A percentile compares a stretch with the other conserved stretches of the same genome.
These are phyloP conservation scores for Eugnorisma glareosa DNA, from an alignment of 2,888 invertebrate species.

Conservation along the genomic window DNA sequence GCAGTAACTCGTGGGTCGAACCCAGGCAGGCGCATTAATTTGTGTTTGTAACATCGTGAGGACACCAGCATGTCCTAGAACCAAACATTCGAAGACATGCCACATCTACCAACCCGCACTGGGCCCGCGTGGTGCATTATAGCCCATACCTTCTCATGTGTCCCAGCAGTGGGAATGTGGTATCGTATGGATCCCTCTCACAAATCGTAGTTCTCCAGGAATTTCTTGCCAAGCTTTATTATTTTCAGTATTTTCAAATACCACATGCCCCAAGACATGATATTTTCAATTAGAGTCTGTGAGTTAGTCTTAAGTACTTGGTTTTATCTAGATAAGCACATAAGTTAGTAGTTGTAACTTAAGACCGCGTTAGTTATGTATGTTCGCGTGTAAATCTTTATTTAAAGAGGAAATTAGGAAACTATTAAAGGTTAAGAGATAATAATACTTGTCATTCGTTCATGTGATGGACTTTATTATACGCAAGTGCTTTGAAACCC, in stretches of 20 bases:
- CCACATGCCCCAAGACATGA: constrained; percentile 9
- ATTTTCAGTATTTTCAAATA: background rate
- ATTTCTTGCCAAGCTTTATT: background rate
- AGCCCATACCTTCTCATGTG: no score
- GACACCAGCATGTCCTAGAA: no score
- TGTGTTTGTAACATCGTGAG: no score
- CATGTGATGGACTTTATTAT: background rate
- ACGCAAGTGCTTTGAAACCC: background rate
- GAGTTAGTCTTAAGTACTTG: constrained; percentile 17
- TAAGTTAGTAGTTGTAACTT: constrained; percentile 33
- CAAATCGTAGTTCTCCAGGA: background rate
- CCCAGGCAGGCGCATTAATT: no score
- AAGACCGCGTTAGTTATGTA: background rate
- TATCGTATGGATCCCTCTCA: background rate
- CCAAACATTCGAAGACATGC: no score
- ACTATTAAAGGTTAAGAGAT: constrained; percentile 8
- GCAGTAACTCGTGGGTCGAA: no score
- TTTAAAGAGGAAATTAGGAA: constrained; percentile 36
- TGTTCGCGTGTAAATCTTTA: constrained; percentile 24
- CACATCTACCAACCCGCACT: no score
- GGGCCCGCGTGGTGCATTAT: no score
- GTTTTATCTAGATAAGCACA: constrained; percentile 30
- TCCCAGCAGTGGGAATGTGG: no score
- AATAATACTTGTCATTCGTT: constrained; percentile 1
- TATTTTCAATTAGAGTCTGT: constrained; percentile 30